Base-by-base conservation (phyloP, 2,888 invertebrate species). In the Andricus curvator region DNA sequence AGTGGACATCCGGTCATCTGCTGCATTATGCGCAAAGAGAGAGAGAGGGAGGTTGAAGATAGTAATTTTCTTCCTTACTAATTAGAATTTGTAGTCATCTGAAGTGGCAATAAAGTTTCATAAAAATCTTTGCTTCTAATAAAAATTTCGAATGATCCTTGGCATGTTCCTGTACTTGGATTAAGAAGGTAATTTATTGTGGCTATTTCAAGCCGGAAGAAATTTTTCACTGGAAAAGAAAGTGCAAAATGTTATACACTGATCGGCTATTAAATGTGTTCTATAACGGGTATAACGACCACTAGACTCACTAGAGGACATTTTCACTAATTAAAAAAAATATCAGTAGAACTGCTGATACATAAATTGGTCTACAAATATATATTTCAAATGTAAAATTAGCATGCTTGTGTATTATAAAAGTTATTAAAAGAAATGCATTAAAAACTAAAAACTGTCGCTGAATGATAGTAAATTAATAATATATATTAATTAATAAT, bases 201-300 rank as follows among this genome's bases (percentile, higher is more conserved):
- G 20, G 56, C 37, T 20, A 74, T 74, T 74, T 74, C 56, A 56
- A 15, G n/a, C 11, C 33, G 74, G 74, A 74, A 74, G 56, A 74
- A 74, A 60, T 60, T 13, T 41, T 41, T 67, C 67, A 67, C 17
- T 64, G 5, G 29, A 64, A 64, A 64, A 64, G 64, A 64, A 64
- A 64, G 29, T 64, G 17, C 25, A 22, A n/a, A 37, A 56, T 74
- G 37, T 74, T 33, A 13, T 56, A n/a, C 33, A 74, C 56, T 74
- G 56, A 74, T 56, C 74, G 70, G 48, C 70, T 20, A 70, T 51
- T 29, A 70, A 74, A 33, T 37, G 33, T n/a, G 15, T 74, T 29
- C 56, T 74, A 56, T 60, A 51, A 67, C 62, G 2, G 15, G 62
- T 62, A 9, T 29, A 64, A 64, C 17, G 25, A 29, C 64, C 48